A percentile compares a stretch with the other conserved stretches of the same genome.
These are phyloP conservation scores for Meleagris gallopavo DNA, from an alignment of 2,113 vertebrate species.

Conservation along the genomic window DNA sequence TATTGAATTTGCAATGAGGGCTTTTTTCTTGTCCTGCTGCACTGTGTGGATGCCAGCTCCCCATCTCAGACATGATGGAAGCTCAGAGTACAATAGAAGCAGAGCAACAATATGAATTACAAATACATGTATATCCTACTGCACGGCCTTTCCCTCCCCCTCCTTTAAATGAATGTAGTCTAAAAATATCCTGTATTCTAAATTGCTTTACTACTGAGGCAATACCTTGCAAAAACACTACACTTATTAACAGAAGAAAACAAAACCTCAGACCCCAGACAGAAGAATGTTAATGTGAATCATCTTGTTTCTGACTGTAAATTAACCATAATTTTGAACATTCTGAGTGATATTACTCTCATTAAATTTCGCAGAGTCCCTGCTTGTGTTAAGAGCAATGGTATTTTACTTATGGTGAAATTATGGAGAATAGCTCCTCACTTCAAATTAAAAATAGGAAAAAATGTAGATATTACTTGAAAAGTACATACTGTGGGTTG, in stretches of 20 bases:
- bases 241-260: neutral
- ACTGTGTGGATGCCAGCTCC: constrained; percentile 64
- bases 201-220: constrained; percentile 74
- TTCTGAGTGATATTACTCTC: neutral
- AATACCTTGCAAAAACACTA: constrained; percentile 28
- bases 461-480: neutral
- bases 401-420: neutral
- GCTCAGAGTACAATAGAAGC: constrained; percentile 75
- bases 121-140: constrained; percentile 75
- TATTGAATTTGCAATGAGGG: constrained; percentile 5
- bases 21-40: constrained; percentile 29
- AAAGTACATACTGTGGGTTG: neutral
- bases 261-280: neutral
- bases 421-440: neutral
- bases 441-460: neutral
- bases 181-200: constrained; percentile 75
- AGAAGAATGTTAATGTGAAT: neutral
- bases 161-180: constrained; percentile 71
- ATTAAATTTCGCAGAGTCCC: neutral
- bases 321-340: neutral
- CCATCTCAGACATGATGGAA: constrained; percentile 71
- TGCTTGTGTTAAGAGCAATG: neutral
- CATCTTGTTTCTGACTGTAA: neutral
- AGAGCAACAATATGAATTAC: constrained; percentile 81
- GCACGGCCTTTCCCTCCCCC: constrained; percentile 59